Base-by-base conservation (phyloP, 1,140 invertebrate species). In the Coptotermes formosanus region DNA sequence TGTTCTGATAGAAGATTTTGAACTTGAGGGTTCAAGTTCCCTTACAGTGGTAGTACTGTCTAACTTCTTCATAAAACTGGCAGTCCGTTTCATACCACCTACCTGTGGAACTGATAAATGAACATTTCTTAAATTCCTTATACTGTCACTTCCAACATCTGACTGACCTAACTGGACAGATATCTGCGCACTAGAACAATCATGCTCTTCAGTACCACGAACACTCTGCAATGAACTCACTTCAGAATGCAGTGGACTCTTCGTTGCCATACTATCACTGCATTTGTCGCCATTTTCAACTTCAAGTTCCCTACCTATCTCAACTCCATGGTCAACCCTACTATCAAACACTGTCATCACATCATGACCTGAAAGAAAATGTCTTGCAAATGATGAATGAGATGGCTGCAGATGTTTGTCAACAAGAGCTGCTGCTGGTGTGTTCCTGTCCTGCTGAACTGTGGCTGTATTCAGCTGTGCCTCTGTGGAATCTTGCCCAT, bases 31-130 rank as follows among this genome's bases (percentile, higher is more conserved):
- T 30, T 30, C 64, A n/a, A 75, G 64, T 30, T 75, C 30, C 55
- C 25, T 38, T 7, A 32, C 52, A 21, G 21, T 55, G 45, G 19
- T 55, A 32, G 83, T 52, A 59, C 14, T 84, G 45, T 64, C 59
- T 45, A 84, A 32, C n/a, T 32, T 84, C 59, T 52, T 55, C 83
- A 52, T 19, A 11, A 84, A 32, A 84, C 83, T 84, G 59, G 45
- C 16, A 23, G 43, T 84, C n/a, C 83, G 83, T 55, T 25, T 84
- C 83, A 84, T 84, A 32, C 83, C 83, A 25, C 64, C 6, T 52
- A 14, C 45, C n/a, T 14, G n/a, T 30, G 64, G 64, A 9, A 30
- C 25, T 75, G n/a, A 75, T 30, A 75, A 75, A 1, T 75, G n/a
- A 75, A 11, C 25, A 30, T 75, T 75, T 30, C n/a, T 75, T 3